Percentiles rank a stretch among this genome's conserved stretches.
Conservation (phyloP, 2,888 invertebrate genomes). For the Tachystola acroxantha region DNA sequence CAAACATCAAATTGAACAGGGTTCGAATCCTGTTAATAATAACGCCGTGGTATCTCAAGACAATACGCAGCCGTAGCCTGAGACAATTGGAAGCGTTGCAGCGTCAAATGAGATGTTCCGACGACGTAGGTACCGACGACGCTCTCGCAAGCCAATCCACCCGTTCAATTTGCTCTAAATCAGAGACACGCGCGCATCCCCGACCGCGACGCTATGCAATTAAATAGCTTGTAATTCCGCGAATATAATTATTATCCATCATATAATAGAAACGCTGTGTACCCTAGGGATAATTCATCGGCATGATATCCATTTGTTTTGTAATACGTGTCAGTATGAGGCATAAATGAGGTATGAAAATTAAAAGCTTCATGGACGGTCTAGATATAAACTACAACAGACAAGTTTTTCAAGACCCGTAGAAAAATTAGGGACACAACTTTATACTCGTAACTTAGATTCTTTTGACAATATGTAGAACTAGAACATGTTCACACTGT, state of each 20-base stretch:
- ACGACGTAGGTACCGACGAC: slow-evolving; percentile 48
- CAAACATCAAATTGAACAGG: slow-evolving; percentile 4
- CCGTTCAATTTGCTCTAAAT: slow-evolving; percentile 72
- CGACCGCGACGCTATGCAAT: slow-evolving; percentile 28
- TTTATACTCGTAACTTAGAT: no score
- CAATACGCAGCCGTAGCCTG: slow-evolving; percentile 42
- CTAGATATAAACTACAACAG: no score
- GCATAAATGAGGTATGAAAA: no score
- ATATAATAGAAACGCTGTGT: background rate
- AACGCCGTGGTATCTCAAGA: slow-evolving; percentile 40
- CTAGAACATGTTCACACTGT: no score
- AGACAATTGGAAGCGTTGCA: slow-evolving; percentile 68
- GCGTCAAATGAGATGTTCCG: slow-evolving; percentile 67
- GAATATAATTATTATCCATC: slow-evolving; percentile 44
- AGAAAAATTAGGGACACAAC: no score
- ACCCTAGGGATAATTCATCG: background rate
- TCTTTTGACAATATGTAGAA: no score
- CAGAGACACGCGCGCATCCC: slow-evolving; percentile 44
- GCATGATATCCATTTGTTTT: background rate
- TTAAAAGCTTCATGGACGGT: no score
- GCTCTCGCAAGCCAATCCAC: slow-evolving; percentile 61
- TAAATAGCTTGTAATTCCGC: slow-evolving; percentile 34
- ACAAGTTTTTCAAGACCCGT: no score
- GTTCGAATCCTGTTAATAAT: slow-evolving; percentile 34
- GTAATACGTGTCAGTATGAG: no score